phyloP scores from a whole-genome alignment of 2,797 vertebrate genomes.

The Poecilia wingei region DNA sequence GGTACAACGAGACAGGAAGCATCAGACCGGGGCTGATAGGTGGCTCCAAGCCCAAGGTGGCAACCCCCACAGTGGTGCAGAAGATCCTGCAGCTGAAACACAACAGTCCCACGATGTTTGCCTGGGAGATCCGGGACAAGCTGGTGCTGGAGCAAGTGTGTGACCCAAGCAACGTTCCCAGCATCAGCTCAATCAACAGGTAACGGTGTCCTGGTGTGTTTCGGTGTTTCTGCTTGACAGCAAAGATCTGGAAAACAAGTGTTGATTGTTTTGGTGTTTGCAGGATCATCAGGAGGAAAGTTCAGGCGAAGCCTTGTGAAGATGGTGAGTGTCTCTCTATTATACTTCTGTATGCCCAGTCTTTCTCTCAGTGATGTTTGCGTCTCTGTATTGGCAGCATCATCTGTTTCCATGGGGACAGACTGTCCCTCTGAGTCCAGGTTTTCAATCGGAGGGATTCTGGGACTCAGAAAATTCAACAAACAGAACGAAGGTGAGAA shows the following conservation, averaged over 20 bases:
- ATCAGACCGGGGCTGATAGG: constrained; percentile 90
- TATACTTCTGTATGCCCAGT: background rate
- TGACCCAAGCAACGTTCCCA: constrained; percentile 88
- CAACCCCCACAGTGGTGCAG: constrained; percentile 91
- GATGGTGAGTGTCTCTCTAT: constrained; percentile 35
- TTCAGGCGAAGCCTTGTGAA: constrained; percentile 39
- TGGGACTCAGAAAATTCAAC: constrained; percentile 52
- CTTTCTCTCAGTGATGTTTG: constrained; percentile 2
- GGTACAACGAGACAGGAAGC: constrained; percentile 93
- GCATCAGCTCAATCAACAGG: constrained; percentile 91
- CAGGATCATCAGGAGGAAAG: constrained; percentile 67
- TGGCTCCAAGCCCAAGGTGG: constrained; percentile 94
- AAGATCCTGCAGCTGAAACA: constrained; percentile 90
- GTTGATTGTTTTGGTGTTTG: constrained; percentile 23
- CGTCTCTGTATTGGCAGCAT: constrained; percentile 40
- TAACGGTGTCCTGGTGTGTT: constrained; percentile 33
- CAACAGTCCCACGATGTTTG: constrained; percentile 91
- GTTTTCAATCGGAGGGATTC: constrained; percentile 60
- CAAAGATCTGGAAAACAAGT: constrained; percentile 1
- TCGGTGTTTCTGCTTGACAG: background rate
- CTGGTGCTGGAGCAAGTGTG: constrained; percentile 89
- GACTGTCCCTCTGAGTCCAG: constrained; percentile 37
- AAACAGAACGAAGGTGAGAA: constrained; percentile 47
- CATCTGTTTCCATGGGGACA: constrained; percentile 31
- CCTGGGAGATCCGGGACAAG: constrained; percentile 92